phyloP scores from a whole-genome alignment of 2,888 invertebrate genomes.

The Noctua comes region DNA sequence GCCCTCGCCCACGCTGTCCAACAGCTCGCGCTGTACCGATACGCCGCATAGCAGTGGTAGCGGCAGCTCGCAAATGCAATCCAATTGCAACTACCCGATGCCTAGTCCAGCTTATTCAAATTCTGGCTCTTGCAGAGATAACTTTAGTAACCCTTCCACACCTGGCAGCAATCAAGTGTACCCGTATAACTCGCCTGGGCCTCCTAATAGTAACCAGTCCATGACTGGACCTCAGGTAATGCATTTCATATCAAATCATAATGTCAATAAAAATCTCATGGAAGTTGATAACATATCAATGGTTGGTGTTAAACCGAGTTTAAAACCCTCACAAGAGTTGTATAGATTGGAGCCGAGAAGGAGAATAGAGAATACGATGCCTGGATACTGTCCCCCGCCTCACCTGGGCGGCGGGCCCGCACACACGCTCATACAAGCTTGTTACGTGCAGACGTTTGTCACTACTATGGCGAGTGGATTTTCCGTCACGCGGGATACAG shows the following conservation, averaged over 20 bases:
- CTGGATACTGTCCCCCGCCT: slow-evolving; percentile 87
- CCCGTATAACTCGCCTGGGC: slow-evolving; percentile 84
- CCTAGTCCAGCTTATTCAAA: slow-evolving; percentile 89
- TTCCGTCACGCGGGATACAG: slow-evolving; percentile 94
- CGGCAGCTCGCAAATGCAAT: slow-evolving; percentile 78
- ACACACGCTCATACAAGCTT: slow-evolving; percentile 84
- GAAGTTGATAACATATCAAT: slow-evolving; percentile 89
- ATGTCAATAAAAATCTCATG: slow-evolving; percentile 88
- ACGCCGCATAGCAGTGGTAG: slow-evolving; percentile 86
- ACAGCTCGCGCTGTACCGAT: slow-evolving; percentile 88
- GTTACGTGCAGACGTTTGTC: slow-evolving; percentile 86
- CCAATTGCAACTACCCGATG: slow-evolving; percentile 83
- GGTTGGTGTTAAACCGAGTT: slow-evolving; percentile 84
- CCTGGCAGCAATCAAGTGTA: slow-evolving; percentile 80
- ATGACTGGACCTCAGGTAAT: slow-evolving; percentile 86
- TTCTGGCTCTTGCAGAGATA: slow-evolving; percentile 82
- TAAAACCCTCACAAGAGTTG: slow-evolving; percentile 78
- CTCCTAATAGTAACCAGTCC: slow-evolving; percentile 76
- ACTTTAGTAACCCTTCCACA: slow-evolving; percentile 83
- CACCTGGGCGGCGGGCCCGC: slow-evolving; percentile 87
- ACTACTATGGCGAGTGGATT: slow-evolving; percentile 92
- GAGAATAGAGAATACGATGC: slow-evolving; percentile 84
- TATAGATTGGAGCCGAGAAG: slow-evolving; percentile 78
- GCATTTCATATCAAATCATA: slow-evolving; percentile 89
- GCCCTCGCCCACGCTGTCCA: slow-evolving; percentile 91